Evolutionary conservation across 2,113 vertebrate species (phyloP).

Genomic region (Indicator maculatus): DNA sequence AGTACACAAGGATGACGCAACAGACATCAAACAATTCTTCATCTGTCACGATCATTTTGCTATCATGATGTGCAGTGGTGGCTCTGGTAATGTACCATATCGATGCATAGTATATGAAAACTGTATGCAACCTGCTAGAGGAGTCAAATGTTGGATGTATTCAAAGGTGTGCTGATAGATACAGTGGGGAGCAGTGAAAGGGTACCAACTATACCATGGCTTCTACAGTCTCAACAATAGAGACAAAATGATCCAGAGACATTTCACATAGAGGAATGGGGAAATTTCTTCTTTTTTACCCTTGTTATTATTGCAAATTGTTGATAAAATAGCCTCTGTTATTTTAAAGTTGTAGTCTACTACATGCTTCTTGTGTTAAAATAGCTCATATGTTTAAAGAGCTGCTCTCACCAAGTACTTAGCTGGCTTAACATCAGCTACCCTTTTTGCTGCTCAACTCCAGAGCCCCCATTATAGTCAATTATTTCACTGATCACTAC

Average conservation of each 20-base stretch:
- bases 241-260: not conserved
- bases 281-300: not conserved
- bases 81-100: conserved; percentile 1
- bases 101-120: conserved; percentile 4
- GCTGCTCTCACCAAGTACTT: not conserved
- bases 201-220: not conserved
- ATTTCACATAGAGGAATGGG: not conserved
- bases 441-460: not conserved
- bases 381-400: not conserved
- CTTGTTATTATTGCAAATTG: conserved; percentile 13
- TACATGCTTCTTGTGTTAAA: not conserved
- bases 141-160: conserved; percentile 50
- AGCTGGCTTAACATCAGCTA: not conserved
- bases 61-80: conserved; percentile 2
- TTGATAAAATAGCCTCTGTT: conserved; percentile 2
- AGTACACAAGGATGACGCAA: conserved; percentile 17
- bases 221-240: not conserved
- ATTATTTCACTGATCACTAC: conserved; percentile 73
- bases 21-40: not conserved
- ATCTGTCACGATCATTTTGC: not conserved
- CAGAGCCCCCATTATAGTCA: not conserved
- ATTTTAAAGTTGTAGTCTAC: not conserved
- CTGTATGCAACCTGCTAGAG: conserved; percentile 30
- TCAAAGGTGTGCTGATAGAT: conserved; percentile 35
- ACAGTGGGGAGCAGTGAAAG: conserved; percentile 77